Conservation (phyloP, 2,113 vertebrate genomes). For the Salvelinus namaycush region DNA sequence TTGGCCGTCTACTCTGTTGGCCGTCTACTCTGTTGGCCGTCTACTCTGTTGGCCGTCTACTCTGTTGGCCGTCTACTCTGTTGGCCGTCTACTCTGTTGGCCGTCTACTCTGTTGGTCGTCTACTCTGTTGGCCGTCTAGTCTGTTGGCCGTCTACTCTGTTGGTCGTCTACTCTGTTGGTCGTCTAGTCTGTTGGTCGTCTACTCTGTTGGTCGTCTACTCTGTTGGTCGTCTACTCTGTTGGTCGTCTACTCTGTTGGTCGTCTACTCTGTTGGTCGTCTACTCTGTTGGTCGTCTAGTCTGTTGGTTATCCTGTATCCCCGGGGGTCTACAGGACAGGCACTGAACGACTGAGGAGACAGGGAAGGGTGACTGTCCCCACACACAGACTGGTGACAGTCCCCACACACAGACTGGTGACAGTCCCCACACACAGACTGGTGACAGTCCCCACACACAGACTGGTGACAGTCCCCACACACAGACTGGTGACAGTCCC, state of each 20-base stretch:
- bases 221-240: slow-evolving; percentile 24
- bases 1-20: slow-evolving; percentile 24
- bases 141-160: slow-evolving; percentile 8
- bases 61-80: slow-evolving; percentile 24
- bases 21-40: too few relatives aligned
- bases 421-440: too few relatives aligned
- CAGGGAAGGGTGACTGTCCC: too few relatives aligned
- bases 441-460: too few relatives aligned
- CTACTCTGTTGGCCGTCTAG: slow-evolving; percentile 2
- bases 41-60: slow-evolving; percentile 25
- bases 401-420: too few relatives aligned
- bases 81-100: too few relatives aligned
- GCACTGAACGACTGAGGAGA: too few relatives aligned
- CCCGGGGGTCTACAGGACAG: neutral
- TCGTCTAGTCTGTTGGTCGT: too few relatives aligned
- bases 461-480: too few relatives aligned
- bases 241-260: too few relatives aligned
- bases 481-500: too few relatives aligned
- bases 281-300: slow-evolving; percentile 5
- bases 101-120: slow-evolving; percentile 22
- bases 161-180: slow-evolving; percentile 23
- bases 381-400: too few relatives aligned
- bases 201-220: slow-evolving; percentile 23
- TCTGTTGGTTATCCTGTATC: slow-evolving; percentile 31
- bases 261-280: slow-evolving; percentile 25